Base-by-base conservation (phyloP, 2,888 invertebrate species). In the Eueremaeus valkanovi region DNA sequence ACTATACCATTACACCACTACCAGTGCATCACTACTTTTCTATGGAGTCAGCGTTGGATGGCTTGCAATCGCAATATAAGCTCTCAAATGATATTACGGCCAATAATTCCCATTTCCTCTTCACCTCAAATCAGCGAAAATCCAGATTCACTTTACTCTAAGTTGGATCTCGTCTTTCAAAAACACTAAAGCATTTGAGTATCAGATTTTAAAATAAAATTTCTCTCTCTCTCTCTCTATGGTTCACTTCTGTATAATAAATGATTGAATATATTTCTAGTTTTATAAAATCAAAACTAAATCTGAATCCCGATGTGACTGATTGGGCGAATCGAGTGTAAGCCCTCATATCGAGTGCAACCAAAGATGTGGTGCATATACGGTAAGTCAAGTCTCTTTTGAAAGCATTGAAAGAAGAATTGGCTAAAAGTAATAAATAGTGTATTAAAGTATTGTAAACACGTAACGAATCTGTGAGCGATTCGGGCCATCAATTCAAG, bases 31-130 rank as follows among this genome's bases (percentile, higher is more conserved):
- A n/a, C n/a, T n/a, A n/a, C n/a, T n/a, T n/a, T 63, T 13, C 66
- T 9, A 24, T 27, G 13, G 13, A 21, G 9, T 11, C 31, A 33
- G 18, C 45, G 9, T 68, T 42, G 2, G 24, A 40, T 68, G 40
- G 68, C 40, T 68, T 68, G 40, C 68, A 42, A 68, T 68, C 42
- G 40, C 68, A 42, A 68, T 68, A 68, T 63, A 68, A 42, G 68
- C 40, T 42, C 42, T 42, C 40, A 68, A 68, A 68, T 40, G 40
- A 68, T 68, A 68, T 68, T 68, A 68, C 31, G n/a, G 13, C 36
- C 68, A 68, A 68, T 68, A 68, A 68, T 68, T 68, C 68, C 68
- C 68, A 63, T 33, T 58, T 40, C 66, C 21, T 68, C 31, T 42
- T 36, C 9, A 42, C 68, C 68, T 36, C 31, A 68, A 68, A 68